phyloP scores from a whole-genome alignment of 2,797 vertebrate genomes.

The Hippoglossus hippoglossus region DNA sequence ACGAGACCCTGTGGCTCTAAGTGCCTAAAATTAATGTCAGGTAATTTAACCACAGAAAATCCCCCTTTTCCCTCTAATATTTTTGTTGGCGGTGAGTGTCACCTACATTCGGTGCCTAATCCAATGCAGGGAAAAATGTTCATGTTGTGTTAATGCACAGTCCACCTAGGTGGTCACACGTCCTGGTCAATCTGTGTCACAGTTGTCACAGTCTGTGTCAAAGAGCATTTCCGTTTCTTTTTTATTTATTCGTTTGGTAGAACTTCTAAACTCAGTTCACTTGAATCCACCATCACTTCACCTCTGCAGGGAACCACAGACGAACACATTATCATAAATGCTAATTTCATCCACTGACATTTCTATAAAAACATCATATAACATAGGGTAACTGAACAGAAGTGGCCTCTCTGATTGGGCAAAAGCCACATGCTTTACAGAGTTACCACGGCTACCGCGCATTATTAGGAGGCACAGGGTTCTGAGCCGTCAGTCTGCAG shows the following conservation, averaged over 20 bases:
- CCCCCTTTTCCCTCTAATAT: slow-evolving; percentile 67
- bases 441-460: slow-evolving; percentile 22
- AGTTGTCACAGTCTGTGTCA: not conserved
- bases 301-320: slow-evolving; percentile 9
- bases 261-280: slow-evolving; percentile 9
- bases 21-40: slow-evolving; percentile 81
- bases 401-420: slow-evolving; percentile 7
- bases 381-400: not conserved
- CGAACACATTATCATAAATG: slow-evolving; percentile 1
- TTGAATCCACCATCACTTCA: slow-evolving; percentile 8
- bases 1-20: slow-evolving; percentile 55
- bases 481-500: slow-evolving; percentile 40
- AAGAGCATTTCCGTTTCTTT: slow-evolving; percentile 8
- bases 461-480: slow-evolving; percentile 29
- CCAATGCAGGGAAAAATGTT: slow-evolving; percentile 20
- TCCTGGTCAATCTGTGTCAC: slow-evolving; percentile 22
- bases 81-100: slow-evolving; percentile 51
- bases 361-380: slow-evolving; percentile 2
- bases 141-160: slow-evolving; percentile 26
- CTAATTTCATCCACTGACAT: slow-evolving; percentile 17
- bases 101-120: slow-evolving; percentile 34
- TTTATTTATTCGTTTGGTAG: not conserved
- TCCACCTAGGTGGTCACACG: slow-evolving; percentile 22
- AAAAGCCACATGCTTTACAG: slow-evolving; percentile 11
- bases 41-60: slow-evolving; percentile 81